Evolutionary conservation across 1,140 invertebrate genomes (phyloP).

Genomic region (Meloidogyne exigua): DNA sequence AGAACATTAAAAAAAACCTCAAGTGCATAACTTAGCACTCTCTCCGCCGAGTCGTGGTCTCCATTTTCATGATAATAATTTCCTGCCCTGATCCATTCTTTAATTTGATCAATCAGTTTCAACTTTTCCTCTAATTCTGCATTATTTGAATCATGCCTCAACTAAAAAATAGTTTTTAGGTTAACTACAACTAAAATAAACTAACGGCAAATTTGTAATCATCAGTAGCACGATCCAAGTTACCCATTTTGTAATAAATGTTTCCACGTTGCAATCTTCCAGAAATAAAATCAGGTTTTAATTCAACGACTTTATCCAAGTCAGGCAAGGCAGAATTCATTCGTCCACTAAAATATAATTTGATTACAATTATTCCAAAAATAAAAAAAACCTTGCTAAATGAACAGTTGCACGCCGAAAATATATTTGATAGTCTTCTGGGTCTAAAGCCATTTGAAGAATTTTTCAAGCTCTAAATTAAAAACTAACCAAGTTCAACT

Average conservation of each 20-base stretch:
- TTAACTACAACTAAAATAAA: conserved; percentile 51
- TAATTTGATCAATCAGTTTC: conserved; percentile 70
- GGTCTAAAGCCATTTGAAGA: conserved; percentile 72
- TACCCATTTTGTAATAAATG: conserved; percentile 71
- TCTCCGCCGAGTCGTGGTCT: conserved; percentile 74
- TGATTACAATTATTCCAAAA: not conserved
- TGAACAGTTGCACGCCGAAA: conserved; percentile 79
- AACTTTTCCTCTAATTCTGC: conserved; percentile 74
- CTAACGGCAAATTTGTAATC: conserved; percentile 76
- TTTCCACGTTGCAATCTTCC: conserved; percentile 81
- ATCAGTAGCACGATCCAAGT: conserved; percentile 74
- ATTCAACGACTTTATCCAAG: conserved; percentile 82
- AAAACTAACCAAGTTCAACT: conserved; percentile 71
- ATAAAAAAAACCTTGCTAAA: conserved; percentile 16
- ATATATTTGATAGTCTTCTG: conserved; percentile 87
- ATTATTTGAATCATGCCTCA: conserved; percentile 75
- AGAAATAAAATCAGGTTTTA: conserved; percentile 89
- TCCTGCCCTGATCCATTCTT: conserved; percentile 72
- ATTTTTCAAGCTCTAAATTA: not conserved
- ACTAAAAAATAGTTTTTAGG: conserved; percentile 66
- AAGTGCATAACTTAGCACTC: conserved; percentile 74
- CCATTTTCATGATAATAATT: conserved; percentile 71
- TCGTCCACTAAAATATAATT: conserved; percentile 71
- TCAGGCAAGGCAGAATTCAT: conserved; percentile 89
- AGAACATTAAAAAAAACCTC: conserved; percentile 67